These are phyloP conservation scores for Herpetotheres cachinnans DNA, from an alignment of 2,113 vertebrate species.

Conservation along the genomic window DNA sequence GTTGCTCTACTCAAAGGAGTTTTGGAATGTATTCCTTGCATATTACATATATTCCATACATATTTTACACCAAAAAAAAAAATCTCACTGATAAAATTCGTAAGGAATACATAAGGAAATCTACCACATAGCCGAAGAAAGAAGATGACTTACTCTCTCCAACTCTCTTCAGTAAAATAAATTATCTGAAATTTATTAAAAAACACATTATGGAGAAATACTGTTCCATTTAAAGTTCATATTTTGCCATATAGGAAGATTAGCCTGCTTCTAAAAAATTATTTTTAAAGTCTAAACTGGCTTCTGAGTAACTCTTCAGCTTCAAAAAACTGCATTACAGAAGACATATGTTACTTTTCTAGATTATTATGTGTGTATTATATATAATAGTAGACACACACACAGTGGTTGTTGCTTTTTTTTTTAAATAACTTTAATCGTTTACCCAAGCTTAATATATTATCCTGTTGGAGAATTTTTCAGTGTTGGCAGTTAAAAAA, in stretches of 20 bases:
- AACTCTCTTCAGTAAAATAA: not conserved
- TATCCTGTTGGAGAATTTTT: not conserved
- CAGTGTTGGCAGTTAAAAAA: not conserved
- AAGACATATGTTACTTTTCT: not conserved
- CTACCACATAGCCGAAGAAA: not conserved
- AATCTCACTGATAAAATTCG: not conserved
- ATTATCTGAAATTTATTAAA: not conserved
- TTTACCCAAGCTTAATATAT: not conserved
- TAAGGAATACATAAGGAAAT: not conserved
- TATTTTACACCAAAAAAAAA: not conserved
- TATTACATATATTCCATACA: not conserved
- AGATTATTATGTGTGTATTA: not conserved
- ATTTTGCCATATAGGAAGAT: not conserved
- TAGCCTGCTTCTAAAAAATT: fast-evolving
- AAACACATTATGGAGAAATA: fast-evolving
- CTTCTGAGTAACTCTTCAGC: not conserved
- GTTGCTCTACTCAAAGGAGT: not conserved
- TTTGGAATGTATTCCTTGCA: not conserved
- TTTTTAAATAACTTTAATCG: not conserved
- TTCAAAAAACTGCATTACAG: not conserved
- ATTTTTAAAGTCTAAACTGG: not conserved
- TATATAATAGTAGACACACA: not conserved
- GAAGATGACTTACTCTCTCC: not conserved
- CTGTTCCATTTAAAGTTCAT: not conserved
- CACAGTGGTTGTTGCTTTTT: not conserved